A percentile compares a stretch with the other conserved stretches of the same genome.
Conservation (phyloP, 2,888 invertebrate species). For the Lithosia quadra region DNA sequence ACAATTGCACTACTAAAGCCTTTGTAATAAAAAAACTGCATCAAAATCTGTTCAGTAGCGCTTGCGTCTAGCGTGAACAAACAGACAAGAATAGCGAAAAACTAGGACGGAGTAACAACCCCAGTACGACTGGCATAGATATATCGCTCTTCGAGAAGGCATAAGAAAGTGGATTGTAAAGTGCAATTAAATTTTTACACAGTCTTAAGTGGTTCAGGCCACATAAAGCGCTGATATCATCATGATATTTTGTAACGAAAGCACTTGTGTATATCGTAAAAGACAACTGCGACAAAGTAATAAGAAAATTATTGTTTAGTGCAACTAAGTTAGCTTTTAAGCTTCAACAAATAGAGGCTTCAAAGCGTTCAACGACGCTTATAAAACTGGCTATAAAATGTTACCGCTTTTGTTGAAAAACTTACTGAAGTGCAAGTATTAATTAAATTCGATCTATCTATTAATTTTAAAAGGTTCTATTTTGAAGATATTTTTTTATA, state of each 20-base stretch:
- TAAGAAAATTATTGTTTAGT: neutral
- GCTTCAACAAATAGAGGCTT: neutral
- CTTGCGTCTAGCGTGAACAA: too few relatives aligned
- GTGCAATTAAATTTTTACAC: neutral
- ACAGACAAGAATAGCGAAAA: too few relatives aligned
- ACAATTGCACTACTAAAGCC: too few relatives aligned
- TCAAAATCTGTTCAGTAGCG: too few relatives aligned
- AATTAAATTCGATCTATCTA: too few relatives aligned
- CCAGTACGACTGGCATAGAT: too few relatives aligned
- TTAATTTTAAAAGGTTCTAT: too few relatives aligned
- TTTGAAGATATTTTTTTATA: too few relatives aligned
- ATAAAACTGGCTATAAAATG: slow-evolving; percentile 5
- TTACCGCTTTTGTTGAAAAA: neutral
- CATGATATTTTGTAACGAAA: neutral
- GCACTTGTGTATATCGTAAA: slow-evolving; percentile 1
- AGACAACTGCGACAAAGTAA: slow-evolving; percentile 6
- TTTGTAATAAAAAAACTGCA: too few relatives aligned
- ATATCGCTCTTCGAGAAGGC: too few relatives aligned
- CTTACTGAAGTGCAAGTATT: neutral
- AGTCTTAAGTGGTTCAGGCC: neutral
- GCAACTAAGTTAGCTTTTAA: slow-evolving; percentile 1
- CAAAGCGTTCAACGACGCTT: neutral
- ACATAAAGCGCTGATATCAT: neutral
- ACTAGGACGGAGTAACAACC: too few relatives aligned
- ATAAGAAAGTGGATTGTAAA: neutral